These are phyloP conservation scores for Tachyglossus aculeatus DNA, from an alignment of 2,797 vertebrate species.

Conservation along the genomic window DNA sequence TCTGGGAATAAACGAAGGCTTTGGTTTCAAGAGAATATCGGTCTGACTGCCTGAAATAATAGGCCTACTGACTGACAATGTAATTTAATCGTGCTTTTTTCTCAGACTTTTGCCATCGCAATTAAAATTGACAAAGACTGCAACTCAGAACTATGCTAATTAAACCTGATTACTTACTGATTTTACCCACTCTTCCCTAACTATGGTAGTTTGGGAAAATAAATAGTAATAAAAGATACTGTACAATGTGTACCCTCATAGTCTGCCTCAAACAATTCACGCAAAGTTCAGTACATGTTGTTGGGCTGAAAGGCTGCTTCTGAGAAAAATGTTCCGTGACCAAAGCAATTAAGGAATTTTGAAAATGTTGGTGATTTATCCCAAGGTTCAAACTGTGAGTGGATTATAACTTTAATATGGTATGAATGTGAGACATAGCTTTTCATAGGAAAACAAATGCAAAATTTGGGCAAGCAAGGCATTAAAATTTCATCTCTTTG, in stretches of 20 bases:
- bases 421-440: conserved; percentile 18
- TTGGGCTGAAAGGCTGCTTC: conserved; percentile 26
- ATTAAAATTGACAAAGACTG: no score
- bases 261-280: no score
- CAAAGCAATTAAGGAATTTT: conserved; percentile 19
- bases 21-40: no score
- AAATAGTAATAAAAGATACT: conserved; percentile 16
- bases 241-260: no score
- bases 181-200: conserved; percentile 11
- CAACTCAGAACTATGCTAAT: not conserved
- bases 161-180: not conserved
- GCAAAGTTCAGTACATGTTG: conserved; percentile 40
- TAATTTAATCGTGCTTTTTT: no score
- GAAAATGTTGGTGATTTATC: conserved; percentile 24
- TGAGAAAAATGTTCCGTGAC: conserved; percentile 15
- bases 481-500: conserved; percentile 1
- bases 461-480: conserved; percentile 31
- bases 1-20: no score
- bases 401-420: not conserved
- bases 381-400: conserved; percentile 3
- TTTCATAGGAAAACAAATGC: conserved; percentile 14
- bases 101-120: no score
- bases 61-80: no score
- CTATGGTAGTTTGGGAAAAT: conserved; percentile 21
- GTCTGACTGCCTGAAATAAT: no score